These are phyloP conservation scores for Drosophila takahashii DNA, from an alignment of 1,140 invertebrate species.

Conservation along the genomic window DNA sequence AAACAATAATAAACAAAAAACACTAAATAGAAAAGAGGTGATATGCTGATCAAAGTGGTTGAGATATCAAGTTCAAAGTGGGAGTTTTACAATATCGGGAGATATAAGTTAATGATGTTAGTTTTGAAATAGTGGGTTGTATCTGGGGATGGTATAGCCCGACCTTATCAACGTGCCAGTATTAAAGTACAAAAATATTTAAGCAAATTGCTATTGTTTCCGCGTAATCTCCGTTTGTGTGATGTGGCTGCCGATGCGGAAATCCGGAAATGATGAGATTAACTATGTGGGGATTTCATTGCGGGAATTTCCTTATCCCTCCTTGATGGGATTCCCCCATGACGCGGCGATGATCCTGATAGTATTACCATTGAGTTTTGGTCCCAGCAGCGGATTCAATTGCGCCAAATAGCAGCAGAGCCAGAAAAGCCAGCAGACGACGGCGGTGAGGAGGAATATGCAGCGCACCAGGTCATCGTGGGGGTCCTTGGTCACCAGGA, in stretches of 20 bases:
- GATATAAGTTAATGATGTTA: constrained; percentile 8
- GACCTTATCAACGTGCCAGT: neutral
- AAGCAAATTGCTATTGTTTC: neutral
- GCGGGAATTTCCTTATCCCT: constrained; percentile 15
- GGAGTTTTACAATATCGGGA: neutral
- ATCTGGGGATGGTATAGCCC: neutral
- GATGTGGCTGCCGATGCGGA: constrained; percentile 29
- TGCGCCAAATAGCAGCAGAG: constrained; percentile 96
- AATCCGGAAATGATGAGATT: constrained; percentile 17
- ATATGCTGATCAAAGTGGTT: neutral
- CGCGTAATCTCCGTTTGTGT: constrained; percentile 2
- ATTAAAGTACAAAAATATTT: constrained; percentile 17
- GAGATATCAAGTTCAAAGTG: constrained; percentile 4
- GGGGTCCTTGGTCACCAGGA: constrained; percentile 94
- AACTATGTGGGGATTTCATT: constrained; percentile 1
- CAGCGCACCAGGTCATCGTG: constrained; percentile 93
- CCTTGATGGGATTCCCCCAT: constrained; percentile 88
- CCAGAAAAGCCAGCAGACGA: constrained; percentile 97
- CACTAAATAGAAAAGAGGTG: neutral
- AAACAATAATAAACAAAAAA: neutral
- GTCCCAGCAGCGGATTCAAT: constrained; percentile 97
- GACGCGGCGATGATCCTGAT: constrained; percentile 90
- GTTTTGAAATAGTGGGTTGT: constrained; percentile 6
- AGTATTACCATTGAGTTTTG: constrained; percentile 89
- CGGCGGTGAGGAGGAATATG: constrained; percentile 93